Conservation (phyloP, 30 jellyfish, hydroid and myxozoan species). For the Phacellophora camtschatica region DNA sequence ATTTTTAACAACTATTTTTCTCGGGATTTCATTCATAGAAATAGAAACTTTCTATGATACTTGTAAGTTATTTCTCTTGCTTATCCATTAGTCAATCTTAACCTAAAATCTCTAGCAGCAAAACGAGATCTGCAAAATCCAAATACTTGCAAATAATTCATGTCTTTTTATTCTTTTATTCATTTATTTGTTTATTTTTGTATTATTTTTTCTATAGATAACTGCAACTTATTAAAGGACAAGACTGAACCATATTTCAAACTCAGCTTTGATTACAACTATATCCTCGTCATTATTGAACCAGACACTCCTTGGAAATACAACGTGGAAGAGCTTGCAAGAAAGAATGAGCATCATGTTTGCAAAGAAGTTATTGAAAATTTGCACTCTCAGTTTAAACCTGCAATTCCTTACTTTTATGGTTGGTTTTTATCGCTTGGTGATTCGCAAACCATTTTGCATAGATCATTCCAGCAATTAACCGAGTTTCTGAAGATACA, state of each 20-base stretch:
- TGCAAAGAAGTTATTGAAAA: slow-evolving; percentile 9
- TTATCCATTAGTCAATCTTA: too few species aligned
- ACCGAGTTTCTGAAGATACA: neutral
- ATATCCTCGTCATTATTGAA: slow-evolving; percentile 5
- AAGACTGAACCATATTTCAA: slow-evolving; percentile 27
- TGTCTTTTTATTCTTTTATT: too few species aligned
- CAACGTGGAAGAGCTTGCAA: slow-evolving; percentile 13
- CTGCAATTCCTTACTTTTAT: slow-evolving; percentile 47
- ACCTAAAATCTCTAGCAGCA: too few species aligned
- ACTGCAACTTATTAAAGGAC: slow-evolving; percentile 11
- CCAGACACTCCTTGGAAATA: slow-evolving; percentile 18
- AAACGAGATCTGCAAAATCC: too few species aligned
- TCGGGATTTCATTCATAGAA: too few species aligned
- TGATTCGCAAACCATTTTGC: neutral
- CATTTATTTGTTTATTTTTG: too few species aligned
- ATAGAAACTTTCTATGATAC: too few species aligned
- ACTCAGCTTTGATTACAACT: slow-evolving; percentile 32
- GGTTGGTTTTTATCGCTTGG: slow-evolving; percentile 57
- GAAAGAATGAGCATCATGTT: slow-evolving; percentile 30
- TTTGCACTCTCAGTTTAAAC: slow-evolving; percentile 19
- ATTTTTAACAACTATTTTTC: too few species aligned
- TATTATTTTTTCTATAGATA: slow-evolving; percentile 11
- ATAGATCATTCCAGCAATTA: neutral
- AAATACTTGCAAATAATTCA: too few species aligned
- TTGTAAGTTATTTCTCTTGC: too few species aligned